Evolutionary conservation across 2,888 invertebrate genomes (phyloP).

Genomic region (Athripsodes cinereus): DNA sequence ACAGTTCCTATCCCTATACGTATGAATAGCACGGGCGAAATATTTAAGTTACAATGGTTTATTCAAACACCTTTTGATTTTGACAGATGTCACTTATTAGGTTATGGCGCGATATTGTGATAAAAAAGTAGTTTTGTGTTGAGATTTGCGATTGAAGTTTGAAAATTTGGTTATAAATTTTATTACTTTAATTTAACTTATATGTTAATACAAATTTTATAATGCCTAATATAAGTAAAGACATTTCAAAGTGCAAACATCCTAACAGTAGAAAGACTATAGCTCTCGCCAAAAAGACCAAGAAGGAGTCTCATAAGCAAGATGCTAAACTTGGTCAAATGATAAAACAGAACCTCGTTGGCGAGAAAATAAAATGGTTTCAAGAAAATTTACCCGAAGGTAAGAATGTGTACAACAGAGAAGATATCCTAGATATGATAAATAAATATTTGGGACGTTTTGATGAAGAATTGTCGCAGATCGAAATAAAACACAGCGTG

Average conservation of each 20-base stretch:
- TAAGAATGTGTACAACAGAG: constrained; percentile 50
- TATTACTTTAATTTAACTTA: too few species aligned
- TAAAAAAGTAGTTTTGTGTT: too few species aligned
- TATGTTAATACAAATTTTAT: too few species aligned
- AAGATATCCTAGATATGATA: constrained; percentile 54
- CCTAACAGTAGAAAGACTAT: constrained; percentile 81
- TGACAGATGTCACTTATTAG: too few species aligned
- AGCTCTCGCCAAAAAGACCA: constrained; percentile 63
- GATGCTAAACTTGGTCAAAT: constrained; percentile 59
- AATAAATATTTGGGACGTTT: constrained; percentile 55
- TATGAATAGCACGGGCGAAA: too few species aligned
- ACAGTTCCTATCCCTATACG: too few species aligned
- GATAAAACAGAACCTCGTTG: constrained; percentile 65
- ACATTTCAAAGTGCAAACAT: constrained; percentile 61
- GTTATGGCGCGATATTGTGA: too few species aligned
- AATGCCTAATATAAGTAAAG: constrained; percentile 42
- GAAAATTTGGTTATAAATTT: too few species aligned
- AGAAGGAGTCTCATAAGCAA: constrained; percentile 55
- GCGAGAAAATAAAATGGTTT: constrained; percentile 78
- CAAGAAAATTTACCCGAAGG: constrained; percentile 57
- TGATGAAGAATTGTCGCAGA: constrained; percentile 73
- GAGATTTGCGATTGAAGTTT: too few species aligned
- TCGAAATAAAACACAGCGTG: constrained; percentile 70
- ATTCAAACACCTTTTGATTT: too few species aligned
- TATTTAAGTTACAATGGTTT: too few species aligned